Evolutionary conservation across 2,888 invertebrate genomes (phyloP).

Genomic region (Iphiclides podalirius): DNA sequence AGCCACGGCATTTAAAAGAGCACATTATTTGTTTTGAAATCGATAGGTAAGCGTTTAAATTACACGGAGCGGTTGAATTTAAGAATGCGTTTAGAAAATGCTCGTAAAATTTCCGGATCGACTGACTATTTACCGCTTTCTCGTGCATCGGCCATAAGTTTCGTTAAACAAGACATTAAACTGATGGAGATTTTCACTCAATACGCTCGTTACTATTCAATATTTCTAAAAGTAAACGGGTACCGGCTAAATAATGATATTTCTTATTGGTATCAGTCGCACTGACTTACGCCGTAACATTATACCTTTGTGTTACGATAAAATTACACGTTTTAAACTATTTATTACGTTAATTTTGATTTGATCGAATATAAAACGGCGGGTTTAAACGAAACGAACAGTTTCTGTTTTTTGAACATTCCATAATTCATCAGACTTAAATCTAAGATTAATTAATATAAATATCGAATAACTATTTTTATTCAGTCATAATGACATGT

Average conservation of each 20-base stretch:
- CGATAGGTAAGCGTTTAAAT: not conserved
- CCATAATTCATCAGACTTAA: too few relatives aligned
- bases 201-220: conserved; percentile 16
- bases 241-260: conserved; percentile 21
- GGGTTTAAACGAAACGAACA: too few relatives aligned
- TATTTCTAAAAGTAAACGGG: conserved; percentile 23
- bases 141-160: conserved; percentile 1
- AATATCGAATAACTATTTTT: too few relatives aligned
- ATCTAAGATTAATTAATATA: too few relatives aligned
- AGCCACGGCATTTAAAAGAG: conserved; percentile 5
- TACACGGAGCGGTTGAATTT: not conserved
- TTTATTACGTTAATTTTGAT: not conserved
- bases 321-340: not conserved
- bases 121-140: conserved; percentile 3
- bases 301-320: not conserved
- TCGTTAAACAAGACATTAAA: conserved; percentile 15
- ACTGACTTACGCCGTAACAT: not conserved
- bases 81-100: conserved; percentile 6
- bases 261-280: not conserved
- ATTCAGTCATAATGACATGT: too few relatives aligned
- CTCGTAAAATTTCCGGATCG: conserved; percentile 10
- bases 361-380: too few relatives aligned
- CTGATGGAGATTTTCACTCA: conserved; percentile 13
- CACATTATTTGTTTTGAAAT: conserved; percentile 8
- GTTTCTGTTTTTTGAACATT: too few relatives aligned